phyloP scores from a whole-genome alignment of 2,797 vertebrate species.

The Sternotherus odoratus region DNA sequence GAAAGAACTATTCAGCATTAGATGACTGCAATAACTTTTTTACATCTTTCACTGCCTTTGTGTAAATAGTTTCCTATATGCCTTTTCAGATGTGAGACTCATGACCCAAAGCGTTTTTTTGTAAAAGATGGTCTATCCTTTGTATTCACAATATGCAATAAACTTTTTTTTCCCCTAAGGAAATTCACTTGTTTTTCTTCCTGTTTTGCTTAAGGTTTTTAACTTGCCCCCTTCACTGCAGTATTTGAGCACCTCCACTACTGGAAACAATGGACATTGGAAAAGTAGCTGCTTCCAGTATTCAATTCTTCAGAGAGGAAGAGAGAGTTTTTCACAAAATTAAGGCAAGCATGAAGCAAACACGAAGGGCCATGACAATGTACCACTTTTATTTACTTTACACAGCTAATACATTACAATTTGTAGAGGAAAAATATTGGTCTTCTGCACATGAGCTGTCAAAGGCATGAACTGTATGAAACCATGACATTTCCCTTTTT shows the following conservation, averaged over 20 bases:
- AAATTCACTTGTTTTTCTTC: neutral
- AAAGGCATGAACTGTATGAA: slow-evolving; percentile 49
- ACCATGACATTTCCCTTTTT: slow-evolving; percentile 43
- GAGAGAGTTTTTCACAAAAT: neutral
- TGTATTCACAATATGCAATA: slow-evolving; percentile 91
- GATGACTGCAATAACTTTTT: slow-evolving; percentile 76
- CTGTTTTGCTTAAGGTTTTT: neutral
- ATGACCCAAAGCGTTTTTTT: slow-evolving; percentile 73
- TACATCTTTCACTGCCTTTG: slow-evolving; percentile 72
- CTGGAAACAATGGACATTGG: neutral
- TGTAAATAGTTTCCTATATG: slow-evolving; percentile 90
- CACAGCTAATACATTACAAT: slow-evolving; percentile 44
- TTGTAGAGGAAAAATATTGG: slow-evolving; percentile 25
- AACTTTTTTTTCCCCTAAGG: slow-evolving; percentile 80
- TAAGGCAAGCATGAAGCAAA: neutral
- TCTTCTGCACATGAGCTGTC: slow-evolving; percentile 22
- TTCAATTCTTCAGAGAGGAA: neutral
- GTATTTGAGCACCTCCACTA: neutral
- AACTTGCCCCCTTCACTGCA: neutral
- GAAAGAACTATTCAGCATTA: slow-evolving; percentile 80
- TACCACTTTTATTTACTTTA: slow-evolving; percentile 70
- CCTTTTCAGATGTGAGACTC: slow-evolving; percentile 82
- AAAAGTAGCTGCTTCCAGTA: neutral
- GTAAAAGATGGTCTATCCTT: slow-evolving; percentile 82
- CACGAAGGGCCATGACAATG: neutral